Conservation (phyloP, 1,140 invertebrate genomes). For the Caenorhabditis inopinata region DNA sequence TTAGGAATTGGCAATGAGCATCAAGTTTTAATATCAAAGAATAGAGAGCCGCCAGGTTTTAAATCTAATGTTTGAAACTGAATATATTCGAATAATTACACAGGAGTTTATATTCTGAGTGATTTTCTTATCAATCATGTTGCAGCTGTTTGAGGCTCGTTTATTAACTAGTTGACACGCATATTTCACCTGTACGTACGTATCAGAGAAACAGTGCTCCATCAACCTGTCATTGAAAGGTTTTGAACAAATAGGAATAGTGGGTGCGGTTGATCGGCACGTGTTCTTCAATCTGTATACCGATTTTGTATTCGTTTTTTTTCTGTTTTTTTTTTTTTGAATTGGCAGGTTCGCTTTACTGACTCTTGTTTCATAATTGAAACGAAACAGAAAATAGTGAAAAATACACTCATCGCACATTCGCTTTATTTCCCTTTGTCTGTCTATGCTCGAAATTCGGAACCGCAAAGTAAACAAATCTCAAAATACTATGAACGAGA, state of each 20-base stretch:
- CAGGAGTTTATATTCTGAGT: too few species aligned
- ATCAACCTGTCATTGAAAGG: background rate
- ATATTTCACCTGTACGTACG: background rate
- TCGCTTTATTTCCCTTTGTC: background rate
- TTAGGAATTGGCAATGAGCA: too few species aligned
- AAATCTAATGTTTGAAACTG: too few species aligned
- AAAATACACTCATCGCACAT: background rate
- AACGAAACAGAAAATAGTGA: background rate
- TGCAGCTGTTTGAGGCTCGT: too few species aligned
- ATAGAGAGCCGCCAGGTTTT: too few species aligned
- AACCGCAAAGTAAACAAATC: constrained; percentile 24
- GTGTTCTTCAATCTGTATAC: background rate
- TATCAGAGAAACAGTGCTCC: constrained; percentile 20
- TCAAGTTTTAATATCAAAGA: too few species aligned
- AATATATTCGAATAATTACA: too few species aligned
- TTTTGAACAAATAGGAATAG: background rate
- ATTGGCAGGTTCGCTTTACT: background rate
- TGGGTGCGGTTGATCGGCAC: background rate
- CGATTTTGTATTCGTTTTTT: background rate
- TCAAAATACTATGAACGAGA: constrained; percentile 27
- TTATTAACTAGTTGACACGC: background rate
- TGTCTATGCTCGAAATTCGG: background rate
- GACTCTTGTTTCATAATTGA: background rate
- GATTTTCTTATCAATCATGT: too few species aligned
- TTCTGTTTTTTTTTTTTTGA: background rate